phyloP scores from a whole-genome alignment of 2,888 invertebrate genomes.

The Bugulina stolonifera region DNA sequence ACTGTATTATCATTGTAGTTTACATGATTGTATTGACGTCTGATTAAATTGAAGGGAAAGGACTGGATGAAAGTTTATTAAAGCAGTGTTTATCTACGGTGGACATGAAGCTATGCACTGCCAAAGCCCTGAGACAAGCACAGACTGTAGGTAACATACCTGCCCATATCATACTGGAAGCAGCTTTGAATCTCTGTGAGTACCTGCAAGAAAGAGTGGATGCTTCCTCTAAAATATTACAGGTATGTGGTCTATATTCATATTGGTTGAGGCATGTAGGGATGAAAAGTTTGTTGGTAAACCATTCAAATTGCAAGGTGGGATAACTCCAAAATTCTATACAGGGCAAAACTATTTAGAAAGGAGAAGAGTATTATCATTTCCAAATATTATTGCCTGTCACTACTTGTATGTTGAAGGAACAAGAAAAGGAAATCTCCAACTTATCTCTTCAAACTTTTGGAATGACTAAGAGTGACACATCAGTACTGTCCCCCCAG shows the following conservation, averaged over 20 bases:
- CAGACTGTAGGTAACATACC: background rate
- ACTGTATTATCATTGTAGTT: too few relatives aligned
- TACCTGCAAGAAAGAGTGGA: background rate
- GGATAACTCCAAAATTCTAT: too few relatives aligned
- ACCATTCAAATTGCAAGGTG: too few relatives aligned
- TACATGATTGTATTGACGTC: too few relatives aligned
- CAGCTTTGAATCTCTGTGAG: conserved; percentile 17
- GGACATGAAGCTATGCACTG: conserved; percentile 6
- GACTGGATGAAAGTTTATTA: too few relatives aligned
- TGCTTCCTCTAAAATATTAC: background rate
- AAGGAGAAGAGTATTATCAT: too few relatives aligned
- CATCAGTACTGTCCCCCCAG: background rate
- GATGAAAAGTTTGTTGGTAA: too few relatives aligned
- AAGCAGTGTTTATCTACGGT: background rate
- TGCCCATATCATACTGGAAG: background rate
- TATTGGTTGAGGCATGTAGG: too few relatives aligned
- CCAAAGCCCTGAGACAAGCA: background rate
- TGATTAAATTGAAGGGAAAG: too few relatives aligned
- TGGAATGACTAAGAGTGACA: background rate
- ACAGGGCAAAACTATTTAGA: too few relatives aligned
- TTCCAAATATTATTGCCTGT: too few relatives aligned
- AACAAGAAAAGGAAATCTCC: conserved; percentile 21
- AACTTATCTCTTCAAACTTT: background rate
- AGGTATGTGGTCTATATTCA: background rate
- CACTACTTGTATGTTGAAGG: too few relatives aligned